These are phyloP conservation scores for Mimachlamys varia DNA, from an alignment of 2,888 invertebrate species.

Conservation along the genomic window DNA sequence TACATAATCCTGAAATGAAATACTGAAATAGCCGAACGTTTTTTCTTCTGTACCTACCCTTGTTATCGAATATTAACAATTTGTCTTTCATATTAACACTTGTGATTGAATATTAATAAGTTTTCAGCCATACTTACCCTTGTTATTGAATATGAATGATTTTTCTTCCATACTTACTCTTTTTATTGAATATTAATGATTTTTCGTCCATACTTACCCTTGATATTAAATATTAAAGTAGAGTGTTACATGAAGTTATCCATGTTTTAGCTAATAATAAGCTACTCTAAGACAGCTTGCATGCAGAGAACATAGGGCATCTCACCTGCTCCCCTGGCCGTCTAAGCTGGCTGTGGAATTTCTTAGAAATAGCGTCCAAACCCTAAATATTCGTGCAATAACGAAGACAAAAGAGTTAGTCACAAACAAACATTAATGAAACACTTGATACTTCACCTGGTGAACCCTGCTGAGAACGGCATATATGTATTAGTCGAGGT, in stretches of 20 bases:
- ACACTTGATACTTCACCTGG: not conserved
- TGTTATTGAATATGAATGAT: too few relatives aligned
- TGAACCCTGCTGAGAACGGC: not conserved
- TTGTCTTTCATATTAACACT: too few relatives aligned
- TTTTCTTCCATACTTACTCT: too few relatives aligned
- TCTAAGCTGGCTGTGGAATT: slow-evolving; percentile 49
- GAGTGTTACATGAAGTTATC: not conserved
- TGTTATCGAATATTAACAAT: too few relatives aligned
- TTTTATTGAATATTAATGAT: too few relatives aligned
- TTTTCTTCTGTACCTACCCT: too few relatives aligned
- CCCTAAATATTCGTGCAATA: slow-evolving; percentile 52
- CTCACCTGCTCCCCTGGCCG: slow-evolving; percentile 49
- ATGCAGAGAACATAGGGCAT: not conserved
- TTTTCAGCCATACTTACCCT: too few relatives aligned
- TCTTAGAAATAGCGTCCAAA: slow-evolving; percentile 57
- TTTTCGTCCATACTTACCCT: not conserved
- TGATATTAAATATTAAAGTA: not conserved
- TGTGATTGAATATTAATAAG: too few relatives aligned
- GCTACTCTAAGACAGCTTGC: not conserved
- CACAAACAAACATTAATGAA: slow-evolving; percentile 4
- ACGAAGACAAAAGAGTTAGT: slow-evolving; percentile 29
- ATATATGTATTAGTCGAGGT: not conserved
- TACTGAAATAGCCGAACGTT: too few relatives aligned
- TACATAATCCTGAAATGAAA: too few relatives aligned
- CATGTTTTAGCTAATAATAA: not conserved